phyloP scores from a whole-genome alignment of 2,888 invertebrate genomes.

The Parasteatoda lunata region DNA sequence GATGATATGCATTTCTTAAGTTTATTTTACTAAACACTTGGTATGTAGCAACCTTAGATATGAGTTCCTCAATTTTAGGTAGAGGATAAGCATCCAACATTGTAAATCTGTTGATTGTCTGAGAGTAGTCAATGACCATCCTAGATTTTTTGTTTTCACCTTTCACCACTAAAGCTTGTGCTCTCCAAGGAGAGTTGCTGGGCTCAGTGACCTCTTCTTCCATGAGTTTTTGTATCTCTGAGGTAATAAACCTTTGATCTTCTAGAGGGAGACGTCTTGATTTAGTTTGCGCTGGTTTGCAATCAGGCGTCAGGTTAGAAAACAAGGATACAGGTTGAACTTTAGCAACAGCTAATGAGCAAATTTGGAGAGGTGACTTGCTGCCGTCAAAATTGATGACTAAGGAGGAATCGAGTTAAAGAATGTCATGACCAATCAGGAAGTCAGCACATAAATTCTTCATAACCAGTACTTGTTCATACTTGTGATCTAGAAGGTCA shows the following conservation, averaged over 20 bases:
- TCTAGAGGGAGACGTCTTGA: conserved; percentile 11
- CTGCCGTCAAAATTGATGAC: conserved; percentile 25
- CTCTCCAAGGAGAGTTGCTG: conserved; percentile 66
- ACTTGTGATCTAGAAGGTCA: too few relatives aligned
- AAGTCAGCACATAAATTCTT: too few relatives aligned
- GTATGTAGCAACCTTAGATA: conserved; percentile 39
- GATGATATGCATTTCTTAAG: too few relatives aligned
- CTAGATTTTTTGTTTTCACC: conserved; percentile 54
- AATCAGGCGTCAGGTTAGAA: conserved; percentile 2
- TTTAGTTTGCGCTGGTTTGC: conserved; percentile 17
- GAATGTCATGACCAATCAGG: background rate
- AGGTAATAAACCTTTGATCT: conserved; percentile 8
- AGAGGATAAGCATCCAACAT: too few relatives aligned
- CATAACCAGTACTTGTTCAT: too few relatives aligned
- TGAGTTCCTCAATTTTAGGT: background rate
- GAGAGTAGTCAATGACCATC: conserved; percentile 68
- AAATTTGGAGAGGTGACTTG: conserved; percentile 15
- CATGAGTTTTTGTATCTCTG: background rate
- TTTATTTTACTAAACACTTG: conserved; percentile 63
- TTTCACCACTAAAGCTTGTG: conserved; percentile 63
- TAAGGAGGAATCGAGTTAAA: conserved; percentile 22
- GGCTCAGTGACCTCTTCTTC: conserved; percentile 60
- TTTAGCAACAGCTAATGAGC: background rate
- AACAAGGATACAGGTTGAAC: conserved; percentile 24
- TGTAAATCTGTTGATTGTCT: conserved; percentile 69